These are phyloP conservation scores for Gallinago jamesoni DNA, from an alignment of 2,113 vertebrate genomes.

Conservation along the genomic window DNA sequence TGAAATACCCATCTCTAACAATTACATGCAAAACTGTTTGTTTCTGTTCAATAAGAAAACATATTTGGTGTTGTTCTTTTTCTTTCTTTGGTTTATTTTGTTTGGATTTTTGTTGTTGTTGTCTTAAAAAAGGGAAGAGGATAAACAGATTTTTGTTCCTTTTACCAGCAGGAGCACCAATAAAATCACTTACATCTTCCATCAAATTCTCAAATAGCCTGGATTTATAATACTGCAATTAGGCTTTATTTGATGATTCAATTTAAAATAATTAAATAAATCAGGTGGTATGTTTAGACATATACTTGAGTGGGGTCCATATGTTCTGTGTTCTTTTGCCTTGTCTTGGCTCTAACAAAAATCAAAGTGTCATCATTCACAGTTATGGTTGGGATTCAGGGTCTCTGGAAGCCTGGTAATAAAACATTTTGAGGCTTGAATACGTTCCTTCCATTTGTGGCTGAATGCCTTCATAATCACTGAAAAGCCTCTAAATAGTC, in stretches of 20 bases:
- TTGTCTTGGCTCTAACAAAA: neutral
- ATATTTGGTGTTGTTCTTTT: fast-evolving
- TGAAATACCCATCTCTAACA: neutral
- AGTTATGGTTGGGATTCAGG: neutral
- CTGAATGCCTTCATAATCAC: neutral
- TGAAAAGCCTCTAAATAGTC: neutral
- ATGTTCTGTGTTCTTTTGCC: neutral
- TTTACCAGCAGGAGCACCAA: neutral
- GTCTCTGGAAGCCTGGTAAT: neutral
- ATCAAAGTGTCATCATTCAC: neutral
- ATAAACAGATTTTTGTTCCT: neutral
- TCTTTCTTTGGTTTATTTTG: no score
- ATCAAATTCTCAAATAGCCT: neutral
- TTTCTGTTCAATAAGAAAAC: neutral
- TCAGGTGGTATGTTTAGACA: neutral
- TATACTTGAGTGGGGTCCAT: neutral
- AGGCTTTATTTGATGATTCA: neutral
- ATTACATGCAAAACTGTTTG: neutral
- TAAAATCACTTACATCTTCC: neutral
- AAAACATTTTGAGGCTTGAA: neutral
- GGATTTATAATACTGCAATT: neutral
- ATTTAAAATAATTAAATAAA: neutral
- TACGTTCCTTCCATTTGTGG: neutral
- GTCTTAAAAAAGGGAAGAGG: neutral
- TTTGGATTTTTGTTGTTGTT: neutral